Evolutionary conservation across 2,888 invertebrate genomes (phyloP), one percentile per base, ranked within the genome.

Genomic region (Epirrita christyi): DNA sequence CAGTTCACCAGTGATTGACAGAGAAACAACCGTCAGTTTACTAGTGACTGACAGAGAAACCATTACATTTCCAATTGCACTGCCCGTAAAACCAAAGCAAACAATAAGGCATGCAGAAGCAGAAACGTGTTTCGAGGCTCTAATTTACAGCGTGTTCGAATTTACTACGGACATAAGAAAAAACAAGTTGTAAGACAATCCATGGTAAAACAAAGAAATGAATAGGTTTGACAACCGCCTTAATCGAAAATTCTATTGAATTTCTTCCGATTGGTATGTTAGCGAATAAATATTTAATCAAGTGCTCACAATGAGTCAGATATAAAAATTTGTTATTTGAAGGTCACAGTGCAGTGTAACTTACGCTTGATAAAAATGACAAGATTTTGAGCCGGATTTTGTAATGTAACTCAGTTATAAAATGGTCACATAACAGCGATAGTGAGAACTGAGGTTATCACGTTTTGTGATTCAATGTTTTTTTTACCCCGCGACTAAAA

Each of bases 241-340:
- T 34, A 55, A 11, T 8, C 8, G 38, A 41, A 48, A 43, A 44
- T 38, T 46, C 49, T 38, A 43, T 55, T 28, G 38, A 44, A 34
- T 34, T 55, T 52, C 32, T 36, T 9, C 7, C 38, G 32, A 21
- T 34, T 27, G 13, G 41, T 43, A 29, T 41, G 50, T 29, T 13
- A 15, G 48, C 44, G 38, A 34, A 32, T 44, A 37, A 54, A 50
- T 59, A 51, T 55, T 59, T 41, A 43, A 48, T 48, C 55, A 59
- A 51, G 43, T 59, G 59, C 10, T 55, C 8, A n/a, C 9, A 15
- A 15, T 54, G 54, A 34, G 42, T 49, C 49, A 32, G 44, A 13
- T 29, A 52, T 11, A 44, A 37, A 37, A 37, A 32, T 38, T 36
- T 27, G 38, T 10, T 29, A 11, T 28, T 11, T 38, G 38, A 50